Conservation (phyloP, 2,888 invertebrate species). For the Philaethria dido region DNA sequence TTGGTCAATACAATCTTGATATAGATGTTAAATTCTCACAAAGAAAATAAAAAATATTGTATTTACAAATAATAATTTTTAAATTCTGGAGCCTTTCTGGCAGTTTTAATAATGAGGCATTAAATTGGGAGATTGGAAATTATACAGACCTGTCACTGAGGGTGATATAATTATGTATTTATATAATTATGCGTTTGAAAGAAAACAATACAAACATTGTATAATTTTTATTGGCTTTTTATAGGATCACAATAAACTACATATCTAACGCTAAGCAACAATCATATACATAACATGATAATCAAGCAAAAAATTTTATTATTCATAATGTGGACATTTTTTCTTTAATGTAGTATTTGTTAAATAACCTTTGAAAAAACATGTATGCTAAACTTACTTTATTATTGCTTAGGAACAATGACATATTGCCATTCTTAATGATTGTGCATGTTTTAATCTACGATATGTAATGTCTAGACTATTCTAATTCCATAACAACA, state of each 20-base stretch:
- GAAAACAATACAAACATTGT: conserved; percentile 15
- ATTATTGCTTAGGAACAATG: conserved; percentile 9
- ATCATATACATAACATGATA: not conserved
- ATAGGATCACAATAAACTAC: conserved; percentile 13
- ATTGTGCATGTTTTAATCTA: not conserved
- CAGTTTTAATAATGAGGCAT: no score
- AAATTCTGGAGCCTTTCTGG: no score
- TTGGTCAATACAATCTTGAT: no score
- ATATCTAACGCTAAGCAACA: conserved; percentile 15
- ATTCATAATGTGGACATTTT: conserved; percentile 5
- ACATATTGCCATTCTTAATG: not conserved
- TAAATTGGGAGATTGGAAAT: no score
- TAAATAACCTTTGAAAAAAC: not conserved
- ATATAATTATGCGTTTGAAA: not conserved
- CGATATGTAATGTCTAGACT: conserved; percentile 17
- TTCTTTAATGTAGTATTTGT: not conserved
- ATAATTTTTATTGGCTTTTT: conserved; percentile 1
- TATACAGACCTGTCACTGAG: no score
- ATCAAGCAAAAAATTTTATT: not conserved
- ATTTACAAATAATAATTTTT: no score
- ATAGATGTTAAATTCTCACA: no score
- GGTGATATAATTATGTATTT: no score
- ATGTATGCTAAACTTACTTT: conserved; percentile 2
- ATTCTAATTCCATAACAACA: not conserved
- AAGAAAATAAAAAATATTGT: no score